A percentile compares a stretch with the other conserved stretches of the same genome.
Conservation (phyloP, 2,113 vertebrate genomes). For the Embiotoca jacksoni region DNA sequence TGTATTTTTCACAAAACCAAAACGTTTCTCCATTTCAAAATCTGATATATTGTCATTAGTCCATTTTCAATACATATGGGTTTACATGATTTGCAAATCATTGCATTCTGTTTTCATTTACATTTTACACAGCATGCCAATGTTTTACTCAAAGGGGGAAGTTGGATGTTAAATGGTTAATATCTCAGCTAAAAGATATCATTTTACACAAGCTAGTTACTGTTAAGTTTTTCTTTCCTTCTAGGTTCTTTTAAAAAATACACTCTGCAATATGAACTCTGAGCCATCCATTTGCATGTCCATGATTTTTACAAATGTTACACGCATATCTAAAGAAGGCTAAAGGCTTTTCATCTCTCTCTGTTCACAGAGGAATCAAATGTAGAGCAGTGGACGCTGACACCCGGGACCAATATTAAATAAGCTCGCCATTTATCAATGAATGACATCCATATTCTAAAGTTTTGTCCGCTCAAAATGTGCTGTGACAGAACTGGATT, state of each 20-base stretch:
- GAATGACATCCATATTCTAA: slow-evolving; percentile 1
- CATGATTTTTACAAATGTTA: background rate
- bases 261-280: background rate
- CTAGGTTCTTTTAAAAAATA: background rate
- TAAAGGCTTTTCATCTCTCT: background rate
- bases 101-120: no score
- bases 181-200: background rate
- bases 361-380: slow-evolving; percentile 8
- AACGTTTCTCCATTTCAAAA: no score
- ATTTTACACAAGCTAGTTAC: slow-evolving; percentile 11
- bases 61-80: no score
- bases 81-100: no score
- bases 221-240: background rate
- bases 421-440: background rate
- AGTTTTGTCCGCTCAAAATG: background rate
- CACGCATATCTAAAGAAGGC: background rate
- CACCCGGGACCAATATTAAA: background rate
- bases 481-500: background rate
- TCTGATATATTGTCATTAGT: no score
- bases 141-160: background rate
- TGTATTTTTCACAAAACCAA: no score
- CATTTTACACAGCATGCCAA: no score
- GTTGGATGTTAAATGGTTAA: background rate
- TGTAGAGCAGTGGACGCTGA: background rate
- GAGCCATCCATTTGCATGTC: background rate